A percentile compares a stretch with the other conserved stretches of the same genome.
Conservation (phyloP, 1,140 invertebrate genomes). For the Musca vetustissima region DNA sequence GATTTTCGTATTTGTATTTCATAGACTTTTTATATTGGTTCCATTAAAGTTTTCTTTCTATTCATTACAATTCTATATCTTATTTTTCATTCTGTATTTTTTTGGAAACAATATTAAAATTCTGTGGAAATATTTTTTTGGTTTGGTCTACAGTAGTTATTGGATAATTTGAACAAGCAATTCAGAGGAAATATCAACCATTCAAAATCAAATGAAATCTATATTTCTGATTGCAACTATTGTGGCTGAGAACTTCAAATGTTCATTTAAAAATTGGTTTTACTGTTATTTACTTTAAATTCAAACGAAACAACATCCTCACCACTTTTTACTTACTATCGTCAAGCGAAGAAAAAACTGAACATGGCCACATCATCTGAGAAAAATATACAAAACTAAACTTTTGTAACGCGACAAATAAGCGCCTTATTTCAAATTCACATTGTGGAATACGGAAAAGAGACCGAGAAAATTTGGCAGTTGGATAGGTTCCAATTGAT, state of each 20-base stretch:
- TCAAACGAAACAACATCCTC: no score
- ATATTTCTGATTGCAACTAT: no score
- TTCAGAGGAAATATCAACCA: no score
- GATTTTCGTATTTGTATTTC: no score
- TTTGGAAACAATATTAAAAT: background rate
- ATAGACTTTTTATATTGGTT: constrained; percentile 21
- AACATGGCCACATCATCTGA: constrained; percentile 1
- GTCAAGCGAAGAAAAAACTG: background rate
- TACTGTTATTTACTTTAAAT: no score
- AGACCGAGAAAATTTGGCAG: background rate
- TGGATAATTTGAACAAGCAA: no score
- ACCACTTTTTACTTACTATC: no score
- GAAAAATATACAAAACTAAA: background rate
- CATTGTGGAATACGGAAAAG: background rate
- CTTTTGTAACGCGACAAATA: constrained; percentile 15
- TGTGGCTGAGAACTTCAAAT: background rate
- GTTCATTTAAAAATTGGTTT: no score
- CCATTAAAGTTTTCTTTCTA: constrained; percentile 20
- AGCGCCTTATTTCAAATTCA: constrained; percentile 17
- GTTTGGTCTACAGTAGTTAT: no score
- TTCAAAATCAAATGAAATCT: no score
- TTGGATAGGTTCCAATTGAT: constrained; percentile 22
- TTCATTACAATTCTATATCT: background rate
- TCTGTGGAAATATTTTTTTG: no score
- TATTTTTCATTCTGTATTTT: background rate